Conservation (phyloP, 2,888 invertebrate species). For the Drosophila mulleri region DNA sequence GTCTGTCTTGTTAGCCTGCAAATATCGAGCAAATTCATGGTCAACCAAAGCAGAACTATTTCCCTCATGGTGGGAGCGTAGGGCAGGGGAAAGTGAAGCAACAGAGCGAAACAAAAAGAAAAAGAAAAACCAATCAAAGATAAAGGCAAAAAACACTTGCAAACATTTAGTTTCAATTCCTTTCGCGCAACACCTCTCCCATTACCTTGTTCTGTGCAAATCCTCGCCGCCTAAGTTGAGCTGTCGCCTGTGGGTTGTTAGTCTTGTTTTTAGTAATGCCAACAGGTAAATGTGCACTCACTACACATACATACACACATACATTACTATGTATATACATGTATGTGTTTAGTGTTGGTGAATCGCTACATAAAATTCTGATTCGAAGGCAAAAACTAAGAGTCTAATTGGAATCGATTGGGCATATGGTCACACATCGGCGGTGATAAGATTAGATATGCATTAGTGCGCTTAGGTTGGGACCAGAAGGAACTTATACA, state of each 20-base stretch:
- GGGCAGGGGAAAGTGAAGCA: constrained; percentile 8
- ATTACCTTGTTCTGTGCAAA: constrained; percentile 83
- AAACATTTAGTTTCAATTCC: constrained; percentile 21
- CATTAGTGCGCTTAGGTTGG: constrained; percentile 43
- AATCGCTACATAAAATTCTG: constrained; percentile 25
- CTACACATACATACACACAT: constrained; percentile 22
- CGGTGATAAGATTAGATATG: constrained; percentile 71
- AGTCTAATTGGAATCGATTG: constrained; percentile 67
- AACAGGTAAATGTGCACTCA: constrained; percentile 53
- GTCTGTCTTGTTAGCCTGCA: constrained; percentile 84
- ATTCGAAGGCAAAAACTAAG: constrained; percentile 38
- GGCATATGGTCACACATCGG: constrained; percentile 45
- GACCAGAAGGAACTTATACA: constrained; percentile 36
- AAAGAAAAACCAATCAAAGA: constrained; percentile 32
- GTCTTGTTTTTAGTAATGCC: constrained; percentile 62
- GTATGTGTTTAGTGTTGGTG: constrained; percentile 9
- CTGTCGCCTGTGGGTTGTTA: constrained; percentile 74
- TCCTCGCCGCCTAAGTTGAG: constrained; percentile 81
- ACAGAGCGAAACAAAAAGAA: constrained; percentile 21
- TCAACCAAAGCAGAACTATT: constrained; percentile 8
- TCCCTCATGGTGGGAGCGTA: background rate
- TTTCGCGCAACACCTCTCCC: constrained; percentile 9
- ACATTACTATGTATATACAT: background rate
- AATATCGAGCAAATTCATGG: constrained; percentile 32
- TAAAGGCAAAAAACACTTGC: constrained; percentile 23